Percentiles rank a stretch among this genome's conserved stretches.
Conservation (phyloP, 2,113 vertebrate genomes). For the Arenaria interpres region DNA sequence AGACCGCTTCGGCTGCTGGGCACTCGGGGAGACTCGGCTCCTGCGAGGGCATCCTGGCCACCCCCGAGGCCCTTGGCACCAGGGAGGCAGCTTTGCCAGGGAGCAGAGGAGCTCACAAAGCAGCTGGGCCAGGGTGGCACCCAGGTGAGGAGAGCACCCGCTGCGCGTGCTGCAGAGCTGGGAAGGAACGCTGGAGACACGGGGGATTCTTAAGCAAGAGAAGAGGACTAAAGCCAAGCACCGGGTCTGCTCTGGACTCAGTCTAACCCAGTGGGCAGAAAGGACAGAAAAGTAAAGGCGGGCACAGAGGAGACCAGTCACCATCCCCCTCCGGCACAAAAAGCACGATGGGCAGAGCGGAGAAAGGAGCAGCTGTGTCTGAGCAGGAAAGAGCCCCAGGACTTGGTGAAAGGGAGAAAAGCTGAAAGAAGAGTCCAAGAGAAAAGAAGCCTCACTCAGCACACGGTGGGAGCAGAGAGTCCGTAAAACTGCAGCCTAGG, state of each 20-base stretch:
- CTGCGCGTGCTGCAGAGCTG: not conserved
- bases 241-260: not conserved
- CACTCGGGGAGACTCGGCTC: not conserved
- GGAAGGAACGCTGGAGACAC: not conserved
- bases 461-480: not conserved
- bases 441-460: not conserved
- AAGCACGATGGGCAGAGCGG: not conserved
- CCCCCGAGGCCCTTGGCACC: not conserved
- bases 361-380: not conserved
- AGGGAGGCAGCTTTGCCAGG: not conserved
- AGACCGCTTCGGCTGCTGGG: not conserved
- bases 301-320: not conserved
- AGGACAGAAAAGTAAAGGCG: not conserved
- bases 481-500: not conserved
- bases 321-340: not conserved
- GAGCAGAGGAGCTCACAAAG: not conserved
- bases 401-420: not conserved
- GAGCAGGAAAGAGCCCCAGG: not conserved
- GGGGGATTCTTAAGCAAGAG: not conserved
- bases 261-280: not conserved
- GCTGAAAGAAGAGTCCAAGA: not conserved
- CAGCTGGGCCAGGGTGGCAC: not conserved
- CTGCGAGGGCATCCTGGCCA: not conserved
- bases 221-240: not conserved
- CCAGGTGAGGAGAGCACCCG: not conserved